These are phyloP conservation scores for Netelia virgata DNA, from an alignment of 2,888 invertebrate species.

Conservation along the genomic window DNA sequence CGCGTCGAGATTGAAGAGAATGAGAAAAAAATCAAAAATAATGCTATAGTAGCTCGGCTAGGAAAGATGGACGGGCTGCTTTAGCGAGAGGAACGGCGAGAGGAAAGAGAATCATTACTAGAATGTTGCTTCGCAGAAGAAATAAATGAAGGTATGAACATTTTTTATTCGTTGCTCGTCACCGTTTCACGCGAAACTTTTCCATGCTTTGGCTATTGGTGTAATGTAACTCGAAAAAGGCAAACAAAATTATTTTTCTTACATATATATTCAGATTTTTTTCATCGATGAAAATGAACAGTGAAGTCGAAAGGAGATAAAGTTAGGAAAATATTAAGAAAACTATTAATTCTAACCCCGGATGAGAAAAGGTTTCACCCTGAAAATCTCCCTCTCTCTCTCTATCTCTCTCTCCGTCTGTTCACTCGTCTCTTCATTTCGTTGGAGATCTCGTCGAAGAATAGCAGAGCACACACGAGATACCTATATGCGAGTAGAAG, in stretches of 20 bases:
- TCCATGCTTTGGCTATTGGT: too few relatives aligned
- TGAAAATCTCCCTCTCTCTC: constrained; percentile 38
- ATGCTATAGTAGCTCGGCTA: constrained; percentile 27
- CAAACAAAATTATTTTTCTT: too few relatives aligned
- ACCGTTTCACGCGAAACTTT: neutral
- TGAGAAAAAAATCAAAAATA: constrained; percentile 21
- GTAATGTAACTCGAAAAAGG: too few relatives aligned
- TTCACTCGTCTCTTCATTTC: constrained; percentile 18
- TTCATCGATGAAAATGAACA: too few relatives aligned
- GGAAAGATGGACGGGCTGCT: neutral
- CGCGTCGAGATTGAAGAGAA: constrained; percentile 49
- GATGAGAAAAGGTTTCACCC: constrained; percentile 60
- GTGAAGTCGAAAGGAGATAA: too few relatives aligned
- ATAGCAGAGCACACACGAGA: constrained; percentile 75
- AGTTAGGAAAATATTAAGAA: neutral
- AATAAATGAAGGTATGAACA: neutral
- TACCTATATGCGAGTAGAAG: constrained; percentile 60
- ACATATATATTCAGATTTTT: too few relatives aligned
- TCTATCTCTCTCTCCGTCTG: constrained; percentile 26
- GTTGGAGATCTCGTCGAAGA: constrained; percentile 58
- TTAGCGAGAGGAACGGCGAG: neutral
- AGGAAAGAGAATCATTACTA: neutral
- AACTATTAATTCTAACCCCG: constrained; percentile 37
- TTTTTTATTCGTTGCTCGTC: neutral
- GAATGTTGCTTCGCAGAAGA: neutral